Evolutionary conservation across 2,888 invertebrate genomes (phyloP).

Genomic region (Nemapogon koenigi): DNA sequence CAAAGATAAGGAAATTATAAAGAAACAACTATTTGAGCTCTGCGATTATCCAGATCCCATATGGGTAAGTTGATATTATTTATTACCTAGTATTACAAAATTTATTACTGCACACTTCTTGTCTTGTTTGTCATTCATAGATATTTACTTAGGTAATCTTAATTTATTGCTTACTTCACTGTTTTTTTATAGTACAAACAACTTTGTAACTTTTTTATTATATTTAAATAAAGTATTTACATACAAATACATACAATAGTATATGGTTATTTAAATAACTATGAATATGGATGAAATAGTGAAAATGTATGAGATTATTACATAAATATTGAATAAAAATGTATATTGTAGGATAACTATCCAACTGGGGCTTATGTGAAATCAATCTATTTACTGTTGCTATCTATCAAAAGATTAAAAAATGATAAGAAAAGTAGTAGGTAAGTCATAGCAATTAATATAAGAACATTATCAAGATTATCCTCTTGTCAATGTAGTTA

Average conservation of each 20-base stretch:
- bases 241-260: neutral
- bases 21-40: constrained; percentile 79
- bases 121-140: neutral
- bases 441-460: too few species aligned
- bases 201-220: neutral
- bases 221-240: neutral
- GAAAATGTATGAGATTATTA: too few species aligned
- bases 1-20: constrained; percentile 86
- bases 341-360: too few species aligned
- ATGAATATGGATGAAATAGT: too few species aligned
- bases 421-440: too few species aligned
- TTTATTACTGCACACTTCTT: neutral
- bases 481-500: too few species aligned
- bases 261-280: too few species aligned
- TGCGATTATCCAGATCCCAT: constrained; percentile 90
- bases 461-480: too few species aligned
- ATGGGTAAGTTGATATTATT: constrained; percentile 68
- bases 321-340: too few species aligned
- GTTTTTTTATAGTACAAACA: neutral
- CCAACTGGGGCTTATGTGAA: too few species aligned
- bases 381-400: too few species aligned
- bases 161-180: neutral
- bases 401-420: too few species aligned
- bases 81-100: neutral
- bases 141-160: neutral